Evolutionary conservation across 2,888 invertebrate genomes (phyloP), one percentile per base, ranked within the genome.

Genomic region (Synergus umbraculus): DNA sequence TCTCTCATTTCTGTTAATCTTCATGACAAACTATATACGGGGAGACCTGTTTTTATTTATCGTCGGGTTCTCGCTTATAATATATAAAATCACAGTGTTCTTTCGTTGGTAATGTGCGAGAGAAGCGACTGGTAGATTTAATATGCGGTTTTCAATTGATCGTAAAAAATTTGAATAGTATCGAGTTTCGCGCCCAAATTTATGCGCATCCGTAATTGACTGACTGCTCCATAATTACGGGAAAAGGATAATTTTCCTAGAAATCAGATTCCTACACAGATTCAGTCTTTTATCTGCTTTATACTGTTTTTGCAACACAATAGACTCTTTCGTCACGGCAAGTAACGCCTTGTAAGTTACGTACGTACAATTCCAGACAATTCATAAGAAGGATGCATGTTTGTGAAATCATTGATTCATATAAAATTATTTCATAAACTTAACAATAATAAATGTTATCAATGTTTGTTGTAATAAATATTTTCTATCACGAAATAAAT

Each of bases 141-240:
- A 79, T 82, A 82, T 80, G 78, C 78, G 79, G 77, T 79, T 80
- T 67, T 60, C 76, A 73, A 66, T 54, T 46, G 65, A 43, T 82
- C 78, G 73, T 79, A 78, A 82, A 78, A 46, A 22, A 81, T 58
- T 13, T 18, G 76, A 67, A 58, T 65, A 66, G 65, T 78, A 78
- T 78, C 77, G 44, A 65, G n/a, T 73, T 73, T 76, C 54, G 64
- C 41, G 79, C 49, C 76, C 63, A 44, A 79, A 76, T 67, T 67
- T 67, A 67, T 67, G 43, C 18, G 43, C 67, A 67, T 67, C 67
- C 67, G 44, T 18, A 44, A 67, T 22, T 44, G 8, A 67, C 67
- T 46, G 43, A 15, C 13, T 44, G 44, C 46, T 44, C 67, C 41
- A 67, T 37, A 37, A 46, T 67, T 46, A 67, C 44, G 46, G 13